A percentile compares a stretch with the other conserved stretches of the same genome.
These are phyloP conservation scores for Panopea generosa DNA, from an alignment of 2,888 invertebrate species.

Conservation along the genomic window DNA sequence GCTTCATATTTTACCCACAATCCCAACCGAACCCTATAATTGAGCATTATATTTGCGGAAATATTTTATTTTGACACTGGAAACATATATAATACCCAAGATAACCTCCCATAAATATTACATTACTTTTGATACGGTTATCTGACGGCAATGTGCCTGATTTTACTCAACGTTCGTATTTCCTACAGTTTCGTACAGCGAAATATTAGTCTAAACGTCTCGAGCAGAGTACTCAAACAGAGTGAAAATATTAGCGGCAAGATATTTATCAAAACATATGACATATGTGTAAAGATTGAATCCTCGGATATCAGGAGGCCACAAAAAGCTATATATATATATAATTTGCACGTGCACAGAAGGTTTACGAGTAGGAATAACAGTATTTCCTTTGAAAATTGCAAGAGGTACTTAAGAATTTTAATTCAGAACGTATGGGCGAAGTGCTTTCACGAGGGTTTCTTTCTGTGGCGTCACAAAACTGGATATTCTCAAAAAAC, in stretches of 20 bases:
- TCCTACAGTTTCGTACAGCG: neutral
- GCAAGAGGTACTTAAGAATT: constrained; percentile 35
- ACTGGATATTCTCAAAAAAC: too few species aligned
- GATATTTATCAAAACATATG: constrained; percentile 25
- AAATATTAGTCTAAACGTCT: constrained; percentile 1
- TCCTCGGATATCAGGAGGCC: constrained; percentile 12
- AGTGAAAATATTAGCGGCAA: neutral
- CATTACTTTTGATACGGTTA: constrained; percentile 56
- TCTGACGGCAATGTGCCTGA: constrained; percentile 37
- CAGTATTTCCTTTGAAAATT: constrained; percentile 25
- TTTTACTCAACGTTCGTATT: constrained; percentile 26
- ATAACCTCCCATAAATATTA: constrained; percentile 62
- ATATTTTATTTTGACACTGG: constrained; percentile 43
- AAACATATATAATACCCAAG: constrained; percentile 55
- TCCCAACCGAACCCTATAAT: constrained; percentile 15
- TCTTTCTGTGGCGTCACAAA: too few species aligned
- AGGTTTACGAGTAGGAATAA: neutral
- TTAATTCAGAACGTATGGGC: constrained; percentile 42
- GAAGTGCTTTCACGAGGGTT: too few species aligned
- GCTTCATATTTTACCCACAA: constrained; percentile 42
- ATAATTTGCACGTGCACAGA: constrained; percentile 10
- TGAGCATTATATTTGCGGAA: constrained; percentile 32
- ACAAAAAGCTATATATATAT: neutral
- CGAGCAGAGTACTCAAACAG: neutral
- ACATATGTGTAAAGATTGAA: constrained; percentile 18